Evolutionary conservation across 2,888 invertebrate species (phyloP).

Genomic region (Synergus umbraculus): DNA sequence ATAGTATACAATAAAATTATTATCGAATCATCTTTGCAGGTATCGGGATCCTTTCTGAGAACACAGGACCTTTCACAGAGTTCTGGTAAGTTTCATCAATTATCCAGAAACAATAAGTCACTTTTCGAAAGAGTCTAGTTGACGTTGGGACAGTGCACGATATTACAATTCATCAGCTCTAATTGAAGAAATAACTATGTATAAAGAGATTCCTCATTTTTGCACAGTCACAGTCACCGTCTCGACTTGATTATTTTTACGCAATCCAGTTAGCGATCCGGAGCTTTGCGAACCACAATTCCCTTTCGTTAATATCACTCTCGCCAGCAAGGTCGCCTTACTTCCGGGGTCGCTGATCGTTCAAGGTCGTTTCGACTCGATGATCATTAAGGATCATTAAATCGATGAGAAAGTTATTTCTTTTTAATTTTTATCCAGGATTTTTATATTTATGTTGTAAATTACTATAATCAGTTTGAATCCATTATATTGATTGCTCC

Average conservation of each 20-base stretch:
- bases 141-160: background rate
- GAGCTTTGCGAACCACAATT: conserved; percentile 50
- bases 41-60: background rate
- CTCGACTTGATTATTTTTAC: conserved; percentile 46
- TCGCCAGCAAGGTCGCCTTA: conserved; percentile 54
- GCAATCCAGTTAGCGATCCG: conserved; percentile 45
- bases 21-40: background rate
- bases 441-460: background rate
- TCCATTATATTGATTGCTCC: background rate
- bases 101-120: no score
- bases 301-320: conserved; percentile 45
- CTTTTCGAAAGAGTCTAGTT: background rate
- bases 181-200: background rate
- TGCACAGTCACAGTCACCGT: conserved; percentile 44
- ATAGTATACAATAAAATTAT: background rate
- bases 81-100: background rate
- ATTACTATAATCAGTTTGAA: background rate
- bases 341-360: conserved; percentile 60
- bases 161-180: background rate
- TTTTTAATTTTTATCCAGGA: background rate
- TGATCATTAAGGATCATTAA: background rate
- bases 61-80: background rate
- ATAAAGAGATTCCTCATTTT: conserved; percentile 28
- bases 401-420: background rate
- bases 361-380: conserved; percentile 52